Percentiles rank a stretch among this genome's conserved stretches.
These are phyloP conservation scores for Drosophila pseudoananassae DNA, from an alignment of 1,140 invertebrate genomes.

Conservation along the genomic window DNA sequence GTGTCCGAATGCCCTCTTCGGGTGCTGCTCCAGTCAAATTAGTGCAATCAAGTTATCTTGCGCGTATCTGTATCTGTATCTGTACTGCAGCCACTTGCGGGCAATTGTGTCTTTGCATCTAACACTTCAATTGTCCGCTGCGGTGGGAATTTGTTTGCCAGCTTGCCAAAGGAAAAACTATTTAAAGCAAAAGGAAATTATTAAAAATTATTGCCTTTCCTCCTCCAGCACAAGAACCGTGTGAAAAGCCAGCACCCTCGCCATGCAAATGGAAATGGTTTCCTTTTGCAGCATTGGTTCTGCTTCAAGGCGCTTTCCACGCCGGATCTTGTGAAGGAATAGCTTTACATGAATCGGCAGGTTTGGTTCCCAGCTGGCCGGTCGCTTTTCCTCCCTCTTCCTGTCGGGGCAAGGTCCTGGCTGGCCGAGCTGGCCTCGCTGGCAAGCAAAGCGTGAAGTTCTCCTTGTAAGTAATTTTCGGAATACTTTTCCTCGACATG, in stretches of 20 bases:
- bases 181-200: slow-evolving; percentile 80
- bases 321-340: slow-evolving; percentile 21
- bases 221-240: slow-evolving; percentile 39
- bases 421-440: slow-evolving; percentile 3
- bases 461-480: slow-evolving; percentile 40
- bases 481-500: slow-evolving; percentile 40
- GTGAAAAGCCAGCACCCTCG: slow-evolving; percentile 74
- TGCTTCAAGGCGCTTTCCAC: slow-evolving; percentile 65
- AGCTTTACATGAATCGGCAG: slow-evolving; percentile 60
- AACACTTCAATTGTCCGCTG: slow-evolving; percentile 74
- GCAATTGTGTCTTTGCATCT: slow-evolving; percentile 81
- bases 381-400: slow-evolving; percentile 24
- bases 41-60: slow-evolving; percentile 83
- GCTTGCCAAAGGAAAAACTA: slow-evolving; percentile 70
- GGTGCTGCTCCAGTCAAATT: slow-evolving; percentile 65
- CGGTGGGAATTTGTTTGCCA: slow-evolving; percentile 72
- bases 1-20: slow-evolving; percentile 12
- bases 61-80: slow-evolving; percentile 58
- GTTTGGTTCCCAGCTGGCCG: slow-evolving; percentile 43
- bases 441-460: slow-evolving; percentile 67
- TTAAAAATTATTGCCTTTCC: slow-evolving; percentile 75
- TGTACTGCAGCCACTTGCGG: slow-evolving; percentile 59
- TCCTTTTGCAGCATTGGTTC: slow-evolving; percentile 50
- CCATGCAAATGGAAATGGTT: slow-evolving; percentile 55
- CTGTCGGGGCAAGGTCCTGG: slow-evolving; percentile 31